Evolutionary conservation across 2,797 vertebrate genomes (phyloP).

Genomic region (Eulemur mongoz): DNA sequence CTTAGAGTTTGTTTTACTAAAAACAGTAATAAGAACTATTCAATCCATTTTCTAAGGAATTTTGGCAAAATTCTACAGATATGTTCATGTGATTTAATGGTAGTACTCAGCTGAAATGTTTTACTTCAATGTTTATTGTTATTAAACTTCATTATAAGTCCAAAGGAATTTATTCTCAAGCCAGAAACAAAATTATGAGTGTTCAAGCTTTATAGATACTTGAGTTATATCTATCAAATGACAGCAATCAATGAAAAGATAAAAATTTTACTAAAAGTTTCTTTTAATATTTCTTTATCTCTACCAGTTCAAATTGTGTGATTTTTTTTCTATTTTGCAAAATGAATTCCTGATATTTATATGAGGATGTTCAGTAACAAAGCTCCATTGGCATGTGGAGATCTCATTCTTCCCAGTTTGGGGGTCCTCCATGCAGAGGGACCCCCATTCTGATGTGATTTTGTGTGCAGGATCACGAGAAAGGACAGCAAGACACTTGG

Average conservation of each 20-base stretch:
- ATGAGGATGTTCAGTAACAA: background rate
- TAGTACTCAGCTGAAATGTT: slow-evolving; percentile 44
- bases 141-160: slow-evolving; percentile 46
- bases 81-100: slow-evolving; percentile 56
- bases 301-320: background rate
- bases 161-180: slow-evolving; percentile 44
- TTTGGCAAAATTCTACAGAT: slow-evolving; percentile 67
- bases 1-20: slow-evolving; percentile 62
- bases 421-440: background rate
- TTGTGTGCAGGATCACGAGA: background rate
- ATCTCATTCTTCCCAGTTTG: background rate
- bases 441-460: background rate
- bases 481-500: background rate
- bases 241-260: background rate
- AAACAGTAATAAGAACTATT: slow-evolving; percentile 56
- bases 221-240: background rate
- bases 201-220: background rate
- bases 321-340: background rate
- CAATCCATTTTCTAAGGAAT: slow-evolving; percentile 68
- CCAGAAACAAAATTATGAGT: slow-evolving; percentile 21
- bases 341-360: background rate
- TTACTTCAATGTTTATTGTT: slow-evolving; percentile 54
- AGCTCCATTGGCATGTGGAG: background rate
- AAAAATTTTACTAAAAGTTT: background rate
- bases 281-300: slow-evolving; percentile 26